Evolutionary conservation across 2,113 vertebrate genomes (phyloP).

Genomic region (Neodon shergylaensis): DNA sequence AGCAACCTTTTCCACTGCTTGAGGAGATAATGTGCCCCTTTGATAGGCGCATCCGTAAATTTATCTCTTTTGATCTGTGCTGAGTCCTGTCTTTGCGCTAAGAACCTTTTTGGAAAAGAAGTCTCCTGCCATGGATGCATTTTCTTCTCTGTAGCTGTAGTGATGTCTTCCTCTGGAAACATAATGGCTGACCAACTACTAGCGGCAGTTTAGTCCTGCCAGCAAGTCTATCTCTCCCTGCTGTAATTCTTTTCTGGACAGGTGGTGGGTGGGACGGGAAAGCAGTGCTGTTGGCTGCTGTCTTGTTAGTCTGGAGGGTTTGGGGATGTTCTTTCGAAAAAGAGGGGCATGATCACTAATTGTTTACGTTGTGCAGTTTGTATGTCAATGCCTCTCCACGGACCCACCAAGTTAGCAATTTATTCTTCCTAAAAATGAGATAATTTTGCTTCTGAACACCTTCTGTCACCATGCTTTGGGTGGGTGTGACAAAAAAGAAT

Average conservation of each 20-base stretch:
- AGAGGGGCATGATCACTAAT: not conserved
- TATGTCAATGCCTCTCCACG: not conserved
- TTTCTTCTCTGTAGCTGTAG: not conserved
- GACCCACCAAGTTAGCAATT: not conserved
- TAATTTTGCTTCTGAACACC: not conserved
- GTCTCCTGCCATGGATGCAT: not conserved
- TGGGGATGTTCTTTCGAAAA: not conserved
- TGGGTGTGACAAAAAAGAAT: not conserved
- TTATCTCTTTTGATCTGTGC: constrained; percentile 55
- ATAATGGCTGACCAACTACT: not conserved
- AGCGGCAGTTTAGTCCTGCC: not conserved
- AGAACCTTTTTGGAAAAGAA: constrained; percentile 33
- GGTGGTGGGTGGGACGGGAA: not conserved
- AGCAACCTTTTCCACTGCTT: not conserved
- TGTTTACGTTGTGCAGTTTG: not conserved
- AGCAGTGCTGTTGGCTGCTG: too few relatives aligned
- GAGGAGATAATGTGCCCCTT: constrained; percentile 28
- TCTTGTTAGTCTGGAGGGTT: not conserved
- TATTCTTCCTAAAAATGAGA: not conserved
- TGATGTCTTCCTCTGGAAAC: constrained; percentile 2
- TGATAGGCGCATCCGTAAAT: not conserved
- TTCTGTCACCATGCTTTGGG: not conserved
- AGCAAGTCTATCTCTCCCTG: not conserved
- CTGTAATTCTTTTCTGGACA: not conserved
- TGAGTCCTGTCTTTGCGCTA: constrained; percentile 18